Conservation (phyloP, 1,140 invertebrate genomes). For the Tetraneura akinire region DNA sequence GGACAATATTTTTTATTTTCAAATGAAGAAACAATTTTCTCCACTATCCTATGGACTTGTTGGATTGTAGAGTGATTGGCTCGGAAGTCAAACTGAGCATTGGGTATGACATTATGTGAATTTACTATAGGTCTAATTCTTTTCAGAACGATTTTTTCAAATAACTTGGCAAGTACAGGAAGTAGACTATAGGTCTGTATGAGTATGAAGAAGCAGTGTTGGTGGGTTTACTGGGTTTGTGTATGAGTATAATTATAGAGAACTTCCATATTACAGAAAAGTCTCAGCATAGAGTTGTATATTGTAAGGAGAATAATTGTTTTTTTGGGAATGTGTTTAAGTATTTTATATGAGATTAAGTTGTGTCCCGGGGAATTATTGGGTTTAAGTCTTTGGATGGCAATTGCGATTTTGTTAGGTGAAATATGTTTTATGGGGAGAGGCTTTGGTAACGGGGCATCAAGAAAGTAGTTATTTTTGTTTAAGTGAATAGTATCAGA, state of each 20-base stretch:
- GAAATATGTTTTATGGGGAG: not conserved
- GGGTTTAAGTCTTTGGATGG: not conserved
- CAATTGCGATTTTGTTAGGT: not conserved
- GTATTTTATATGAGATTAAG: not conserved
- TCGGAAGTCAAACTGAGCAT: not conserved
- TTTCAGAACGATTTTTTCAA: constrained; percentile 54
- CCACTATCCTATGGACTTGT: not conserved
- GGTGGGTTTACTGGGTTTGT: constrained; percentile 55
- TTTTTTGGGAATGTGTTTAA: constrained; percentile 37
- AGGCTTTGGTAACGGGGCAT: not conserved
- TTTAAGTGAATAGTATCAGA: not conserved
- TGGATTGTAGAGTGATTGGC: not conserved
- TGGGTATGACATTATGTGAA: not conserved
- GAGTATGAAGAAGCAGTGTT: constrained; percentile 53
- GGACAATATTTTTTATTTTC: not conserved
- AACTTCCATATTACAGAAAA: constrained; percentile 55
- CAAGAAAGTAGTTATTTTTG: not conserved
- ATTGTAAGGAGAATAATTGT: constrained; percentile 6
- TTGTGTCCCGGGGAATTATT: not conserved
- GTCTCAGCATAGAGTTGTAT: constrained; percentile 40
- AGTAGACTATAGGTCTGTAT: constrained; percentile 57
- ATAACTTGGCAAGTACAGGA: constrained; percentile 53
- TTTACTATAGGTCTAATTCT: constrained; percentile 45
- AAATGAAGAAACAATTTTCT: not conserved
- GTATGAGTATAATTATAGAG: constrained; percentile 57